Conservation (phyloP, 2,797 vertebrate species). For the Jordanella pulchra region DNA sequence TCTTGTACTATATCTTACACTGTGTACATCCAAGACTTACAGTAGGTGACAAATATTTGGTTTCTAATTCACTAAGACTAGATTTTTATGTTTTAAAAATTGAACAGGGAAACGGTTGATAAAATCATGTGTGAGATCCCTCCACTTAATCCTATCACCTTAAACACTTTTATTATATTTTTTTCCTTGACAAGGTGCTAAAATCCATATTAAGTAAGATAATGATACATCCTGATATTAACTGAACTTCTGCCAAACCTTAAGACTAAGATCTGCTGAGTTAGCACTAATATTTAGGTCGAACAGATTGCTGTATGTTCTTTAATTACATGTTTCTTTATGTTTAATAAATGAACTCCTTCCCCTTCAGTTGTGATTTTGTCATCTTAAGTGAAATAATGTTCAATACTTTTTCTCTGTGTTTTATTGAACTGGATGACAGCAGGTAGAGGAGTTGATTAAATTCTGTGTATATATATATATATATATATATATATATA, state of each 20-base stretch:
- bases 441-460: no score
- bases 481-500: no score
- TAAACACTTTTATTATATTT: neutral
- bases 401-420: no score
- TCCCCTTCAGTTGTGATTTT: neutral
- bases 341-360: neutral
- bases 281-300: slow-evolving; percentile 41
- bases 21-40: neutral
- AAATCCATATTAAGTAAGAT: slow-evolving; percentile 30
- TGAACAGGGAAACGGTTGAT: neutral
- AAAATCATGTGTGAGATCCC: slow-evolving; percentile 6
- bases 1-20: no score
- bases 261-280: slow-evolving; percentile 51
- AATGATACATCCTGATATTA: slow-evolving; percentile 30
- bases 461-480: no score
- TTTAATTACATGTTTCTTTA: neutral
- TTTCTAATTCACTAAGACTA: slow-evolving; percentile 12
- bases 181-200: slow-evolving; percentile 16
- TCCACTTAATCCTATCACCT: neutral
- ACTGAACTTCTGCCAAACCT: slow-evolving; percentile 62
- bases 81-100: neutral
- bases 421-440: no score
- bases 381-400: no score
- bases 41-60: no score
- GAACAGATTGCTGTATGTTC: neutral